These are phyloP conservation scores for Glyptemys insculpta DNA, from an alignment of 2,797 vertebrate genomes.

Conservation along the genomic window DNA sequence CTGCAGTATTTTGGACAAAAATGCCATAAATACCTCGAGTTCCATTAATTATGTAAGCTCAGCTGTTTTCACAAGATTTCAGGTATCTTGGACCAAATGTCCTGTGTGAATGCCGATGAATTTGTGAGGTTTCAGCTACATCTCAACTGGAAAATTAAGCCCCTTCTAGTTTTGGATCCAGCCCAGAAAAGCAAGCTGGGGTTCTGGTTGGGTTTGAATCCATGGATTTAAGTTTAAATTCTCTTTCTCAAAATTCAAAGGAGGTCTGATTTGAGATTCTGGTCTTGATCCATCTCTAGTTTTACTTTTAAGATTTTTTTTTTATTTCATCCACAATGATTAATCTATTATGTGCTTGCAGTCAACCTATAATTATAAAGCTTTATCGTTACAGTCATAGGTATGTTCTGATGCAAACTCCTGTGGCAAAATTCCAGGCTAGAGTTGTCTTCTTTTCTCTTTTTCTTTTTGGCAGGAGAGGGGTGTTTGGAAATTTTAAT, in stretches of 20 bases:
- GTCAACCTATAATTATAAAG: not conserved
- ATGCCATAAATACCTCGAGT: not conserved
- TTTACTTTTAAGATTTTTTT: not conserved
- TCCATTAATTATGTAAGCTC: not conserved
- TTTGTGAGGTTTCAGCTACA: not conserved
- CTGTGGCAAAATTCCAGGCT: slow-evolving; percentile 11
- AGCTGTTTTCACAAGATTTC: not conserved
- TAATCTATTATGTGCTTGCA: not conserved
- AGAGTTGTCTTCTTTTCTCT: slow-evolving; percentile 4
- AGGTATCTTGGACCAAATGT: not conserved
- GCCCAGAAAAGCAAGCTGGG: not conserved
- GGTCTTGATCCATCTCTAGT: slow-evolving; percentile 1
- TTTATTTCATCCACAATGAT: not conserved
- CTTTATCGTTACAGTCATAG: slow-evolving; percentile 24
- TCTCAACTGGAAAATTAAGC: not conserved
- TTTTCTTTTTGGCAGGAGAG: slow-evolving; percentile 19
- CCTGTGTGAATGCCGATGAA: not conserved
- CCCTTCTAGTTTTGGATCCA: not conserved
- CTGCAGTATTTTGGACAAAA: slow-evolving; percentile 6
- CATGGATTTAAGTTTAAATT: not conserved
- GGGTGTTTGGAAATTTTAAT: slow-evolving; percentile 4
- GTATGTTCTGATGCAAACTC: slow-evolving; percentile 30
- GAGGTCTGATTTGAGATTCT: not conserved
- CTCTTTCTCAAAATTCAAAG: slow-evolving; percentile 11
- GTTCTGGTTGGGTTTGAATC: not conserved